Base-by-base conservation (phyloP, 2,113 vertebrate species). In the Pseudolaguvia tuberculata region DNA sequence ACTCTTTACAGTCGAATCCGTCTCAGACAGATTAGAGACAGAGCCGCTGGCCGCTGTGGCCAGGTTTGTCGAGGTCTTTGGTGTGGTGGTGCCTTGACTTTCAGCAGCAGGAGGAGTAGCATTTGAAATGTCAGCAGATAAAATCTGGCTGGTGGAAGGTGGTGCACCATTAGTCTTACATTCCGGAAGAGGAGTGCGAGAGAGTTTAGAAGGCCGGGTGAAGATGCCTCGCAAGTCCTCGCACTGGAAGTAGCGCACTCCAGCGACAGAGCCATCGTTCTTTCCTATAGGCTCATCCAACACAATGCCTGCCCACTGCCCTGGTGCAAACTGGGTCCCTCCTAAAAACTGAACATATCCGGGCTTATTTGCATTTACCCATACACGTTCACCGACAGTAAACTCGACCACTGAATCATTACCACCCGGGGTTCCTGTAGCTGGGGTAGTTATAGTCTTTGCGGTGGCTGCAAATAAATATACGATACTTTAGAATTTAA, bases 281-380 rank as follows among this genome's bases (percentile, higher is more conserved):
- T 98, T 98, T 17, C 96, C 96, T 1, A 97, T 98, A 0, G 92
- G 80, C 73, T 98, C 94, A 0, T 99, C 95, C 77, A 98, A 82
- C 76, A 94, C 94, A 2, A 98, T 95, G 42, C 96, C 96, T 0
- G 96, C 96, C 96, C 96, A 99, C 78, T 97, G 96, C 2, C 96
- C 96, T 0, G 95, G 96, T 1, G 96, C 96, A 50, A 99, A 99
- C 80, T 98, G 96, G 0, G 96, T 95, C 23, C 92, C 92, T 1
- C 96, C 96, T 1, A 99, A 86, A 76, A 97, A 98, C 79, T 93
- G 93, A 78, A 98, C 94, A n/a, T 90, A 93, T 31, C 96, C 96
- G 0, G 94, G 93, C 76, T 97, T 98, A 83, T 93, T 96, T 13
- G 95, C 95, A 2, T 96, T 98, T 57, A 98, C 96, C 95, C 96